Percentiles rank a stretch among this genome's conserved stretches.
Evolutionary conservation across 1,140 invertebrate genomes (phyloP).

Genomic region (Papilio xuthus): DNA sequence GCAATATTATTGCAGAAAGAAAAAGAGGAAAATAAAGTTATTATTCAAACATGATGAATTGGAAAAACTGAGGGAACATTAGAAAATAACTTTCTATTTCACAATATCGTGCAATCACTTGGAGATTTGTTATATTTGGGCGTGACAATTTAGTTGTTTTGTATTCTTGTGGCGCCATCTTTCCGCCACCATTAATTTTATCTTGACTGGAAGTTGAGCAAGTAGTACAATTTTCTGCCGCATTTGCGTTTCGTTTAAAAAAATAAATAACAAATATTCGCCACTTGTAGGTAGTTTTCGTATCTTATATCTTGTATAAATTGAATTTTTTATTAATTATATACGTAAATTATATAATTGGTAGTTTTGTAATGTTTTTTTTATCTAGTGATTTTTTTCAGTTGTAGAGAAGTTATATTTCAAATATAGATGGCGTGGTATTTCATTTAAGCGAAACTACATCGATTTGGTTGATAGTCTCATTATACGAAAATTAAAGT

Average conservation of each 20-base stretch:
- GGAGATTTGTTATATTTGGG: constrained; percentile 67
- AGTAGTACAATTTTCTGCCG: constrained; percentile 36
- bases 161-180: constrained; percentile 53
- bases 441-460: background rate
- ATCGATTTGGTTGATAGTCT: background rate
- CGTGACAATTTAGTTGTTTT: constrained; percentile 66
- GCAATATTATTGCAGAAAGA: constrained; percentile 71
- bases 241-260: background rate
- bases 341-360: no score
- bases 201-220: constrained; percentile 12
- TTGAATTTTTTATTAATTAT: no score
- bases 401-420: background rate
- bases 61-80: constrained; percentile 53
- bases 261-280: no score
- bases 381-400: background rate
- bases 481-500: background rate
- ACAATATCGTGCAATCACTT: constrained; percentile 65
- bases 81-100: constrained; percentile 70
- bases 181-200: constrained; percentile 25
- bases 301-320: no score
- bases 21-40: constrained; percentile 57
- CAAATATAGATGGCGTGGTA: background rate
- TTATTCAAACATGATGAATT: constrained; percentile 67
- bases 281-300: no score
- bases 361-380: background rate